Percentiles rank a stretch among this genome's conserved stretches.
Evolutionary conservation across 64 coral and sea anemone species (phyloP).

Genomic region (Montipora sp.): DNA sequence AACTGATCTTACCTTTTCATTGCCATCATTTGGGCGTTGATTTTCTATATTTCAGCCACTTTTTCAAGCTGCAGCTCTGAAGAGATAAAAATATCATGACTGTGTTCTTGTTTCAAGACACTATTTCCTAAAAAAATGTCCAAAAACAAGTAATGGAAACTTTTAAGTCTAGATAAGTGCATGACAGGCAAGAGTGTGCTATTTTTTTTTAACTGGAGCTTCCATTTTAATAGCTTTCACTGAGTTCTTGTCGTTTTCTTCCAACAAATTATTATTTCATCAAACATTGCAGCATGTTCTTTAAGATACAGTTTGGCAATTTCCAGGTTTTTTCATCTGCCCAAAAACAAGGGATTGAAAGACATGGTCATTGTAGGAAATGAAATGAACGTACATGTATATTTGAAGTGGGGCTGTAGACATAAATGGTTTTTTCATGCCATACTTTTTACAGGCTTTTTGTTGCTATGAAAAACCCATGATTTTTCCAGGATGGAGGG

Average conservation of each 20-base stretch:
- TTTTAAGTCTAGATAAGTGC: too few species aligned
- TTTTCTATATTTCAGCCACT: constrained; percentile 98
- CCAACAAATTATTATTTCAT: constrained; percentile 82
- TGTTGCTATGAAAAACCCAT: too few species aligned
- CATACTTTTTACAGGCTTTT: too few species aligned
- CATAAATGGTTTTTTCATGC: constrained; percentile 59
- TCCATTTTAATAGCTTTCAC: constrained; percentile 98
- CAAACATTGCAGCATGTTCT: constrained; percentile 99
- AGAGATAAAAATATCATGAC: not conserved
- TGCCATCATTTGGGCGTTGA: constrained; percentile 99
- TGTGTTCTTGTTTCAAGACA: too few species aligned
- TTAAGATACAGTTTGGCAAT: constrained; percentile 97
- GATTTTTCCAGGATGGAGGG: too few species aligned
- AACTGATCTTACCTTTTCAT: constrained; percentile 78
- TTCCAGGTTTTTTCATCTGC: constrained; percentile 98
- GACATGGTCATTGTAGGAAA: too few species aligned
- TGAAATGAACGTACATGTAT: too few species aligned
- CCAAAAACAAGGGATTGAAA: not conserved
- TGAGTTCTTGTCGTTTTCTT: constrained; percentile 99
- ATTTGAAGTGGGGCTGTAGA: too few species aligned
- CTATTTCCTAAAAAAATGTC: too few species aligned
- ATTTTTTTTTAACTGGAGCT: constrained; percentile 7
- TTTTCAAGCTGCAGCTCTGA: constrained; percentile 97
- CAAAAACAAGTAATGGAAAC: too few species aligned
- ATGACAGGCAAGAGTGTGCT: not conserved